Evolutionary conservation across 1,140 invertebrate genomes (phyloP), one percentile per base, ranked within the genome.

Genomic region (Cotesia typhae): DNA sequence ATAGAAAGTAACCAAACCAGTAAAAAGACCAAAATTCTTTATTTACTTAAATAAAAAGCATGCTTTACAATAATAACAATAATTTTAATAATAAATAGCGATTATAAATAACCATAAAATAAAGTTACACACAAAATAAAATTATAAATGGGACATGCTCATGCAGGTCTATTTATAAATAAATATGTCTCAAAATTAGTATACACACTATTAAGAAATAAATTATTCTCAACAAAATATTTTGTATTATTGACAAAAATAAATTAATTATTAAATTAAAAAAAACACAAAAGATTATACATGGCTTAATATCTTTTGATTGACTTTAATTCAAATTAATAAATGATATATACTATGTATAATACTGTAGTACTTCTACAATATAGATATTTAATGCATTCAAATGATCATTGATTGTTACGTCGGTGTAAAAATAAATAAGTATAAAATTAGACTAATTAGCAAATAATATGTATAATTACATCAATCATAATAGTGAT

Each of bases 1-100:
- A 77, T 75, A 81, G 74, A 81, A 72, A 72, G 77, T 81, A 84
- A 85, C 79, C 79, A 85, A 85, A 84, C 82, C 83, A 79, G 82
- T 83, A 74, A 41, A 81, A 79, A 82, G 80, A 81, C 41, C 82
- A 84, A 81, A 81, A 76, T 76, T 80, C 80, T 86, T 86, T 86
- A 85, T 86, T 86, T 59, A 28, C 77, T 47, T 7, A 47, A 78
- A 78, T 78, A 71, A 81, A 75, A 72, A 77, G 83, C 85, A 85
- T 85, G 84, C 85, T 74, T 78, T 84, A 86, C 85, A 86, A 84
- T 84, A 81, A 82, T 76, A 67, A 72, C 72, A 52, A 38, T 73
- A 70, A 73, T 57, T 69, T 12, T 37, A 10, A 74, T 73, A 67
- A 70, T 75, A 65, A 65, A 28, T 60, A 67, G n/a, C 20, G 37